Evolutionary conservation across 2,888 invertebrate species (phyloP).

Genomic region (Lumbricus terrestris): DNA sequence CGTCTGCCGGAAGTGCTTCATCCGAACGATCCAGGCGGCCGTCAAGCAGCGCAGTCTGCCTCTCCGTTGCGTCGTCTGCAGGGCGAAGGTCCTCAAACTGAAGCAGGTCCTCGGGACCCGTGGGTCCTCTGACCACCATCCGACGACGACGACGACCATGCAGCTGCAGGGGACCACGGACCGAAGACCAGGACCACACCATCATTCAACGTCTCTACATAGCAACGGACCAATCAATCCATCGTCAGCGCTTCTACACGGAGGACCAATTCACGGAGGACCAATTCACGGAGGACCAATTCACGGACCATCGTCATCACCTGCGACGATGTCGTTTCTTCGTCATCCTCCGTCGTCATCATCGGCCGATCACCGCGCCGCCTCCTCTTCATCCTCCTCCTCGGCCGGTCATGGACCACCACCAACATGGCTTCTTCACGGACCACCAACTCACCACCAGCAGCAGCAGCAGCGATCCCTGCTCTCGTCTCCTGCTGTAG

Average conservation of each 20-base stretch:
- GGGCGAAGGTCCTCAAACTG: slow-evolving; percentile 80
- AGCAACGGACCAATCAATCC: neutral
- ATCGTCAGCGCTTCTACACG: neutral
- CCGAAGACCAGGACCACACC: neutral
- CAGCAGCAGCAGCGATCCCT: neutral
- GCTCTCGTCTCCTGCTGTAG: neutral
- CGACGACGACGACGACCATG: neutral
- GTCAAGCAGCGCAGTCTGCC: slow-evolving; percentile 88
- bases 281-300: neutral
- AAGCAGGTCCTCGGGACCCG: slow-evolving; percentile 42
- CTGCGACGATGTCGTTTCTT: neutral
- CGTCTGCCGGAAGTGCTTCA: slow-evolving; percentile 89
- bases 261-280: neutral
- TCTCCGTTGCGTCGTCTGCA: slow-evolving; percentile 88
- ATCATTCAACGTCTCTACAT: neutral
- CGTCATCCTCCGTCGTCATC: neutral
- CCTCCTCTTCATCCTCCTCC: too few relatives aligned
- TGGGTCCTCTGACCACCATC: neutral
- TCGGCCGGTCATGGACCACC: neutral
- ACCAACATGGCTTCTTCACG: neutral
- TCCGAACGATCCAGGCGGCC: slow-evolving; percentile 95
- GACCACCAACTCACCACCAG: neutral
- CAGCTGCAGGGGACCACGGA: neutral
- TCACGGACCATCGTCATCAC: neutral
- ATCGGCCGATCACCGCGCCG: neutral